Conservation (phyloP, 2,888 invertebrate genomes). For the Rhopalosiphum nymphaeae region DNA sequence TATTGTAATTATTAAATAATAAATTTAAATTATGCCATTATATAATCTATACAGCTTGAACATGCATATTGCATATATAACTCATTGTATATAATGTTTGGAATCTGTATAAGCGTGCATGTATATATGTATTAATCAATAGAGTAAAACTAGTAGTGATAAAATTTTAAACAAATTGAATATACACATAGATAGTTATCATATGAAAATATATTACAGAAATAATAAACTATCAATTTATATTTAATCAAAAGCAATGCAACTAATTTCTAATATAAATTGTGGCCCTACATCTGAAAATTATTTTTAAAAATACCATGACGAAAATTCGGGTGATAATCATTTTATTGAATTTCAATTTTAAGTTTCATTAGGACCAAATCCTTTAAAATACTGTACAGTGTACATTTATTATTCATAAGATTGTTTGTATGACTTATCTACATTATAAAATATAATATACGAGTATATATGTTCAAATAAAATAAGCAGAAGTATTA, state of each 20-base stretch:
- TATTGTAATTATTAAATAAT: background rate
- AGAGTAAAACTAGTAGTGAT: background rate
- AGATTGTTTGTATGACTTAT: background rate
- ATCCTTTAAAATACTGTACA: background rate
- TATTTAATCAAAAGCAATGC: background rate
- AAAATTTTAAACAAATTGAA: background rate
- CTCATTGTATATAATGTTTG: background rate
- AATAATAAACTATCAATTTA: background rate
- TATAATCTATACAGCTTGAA: background rate
- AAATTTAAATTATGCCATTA: background rate
- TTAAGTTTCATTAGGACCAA: background rate
- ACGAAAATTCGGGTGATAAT: background rate
- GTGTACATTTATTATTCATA: background rate
- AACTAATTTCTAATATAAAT: background rate
- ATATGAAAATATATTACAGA: background rate
- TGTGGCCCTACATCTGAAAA: background rate
- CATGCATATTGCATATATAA: background rate
- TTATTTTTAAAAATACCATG: background rate
- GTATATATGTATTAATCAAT: background rate
- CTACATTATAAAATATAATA: no score
- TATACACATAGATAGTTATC: no score
- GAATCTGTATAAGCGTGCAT: background rate
- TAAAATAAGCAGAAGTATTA: background rate
- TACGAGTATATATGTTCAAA: background rate
- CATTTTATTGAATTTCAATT: background rate